Percentiles rank a stretch among this genome's conserved stretches.
Evolutionary conservation across 2,888 invertebrate genomes (phyloP).

Genomic region (Geophilus truncorum): DNA sequence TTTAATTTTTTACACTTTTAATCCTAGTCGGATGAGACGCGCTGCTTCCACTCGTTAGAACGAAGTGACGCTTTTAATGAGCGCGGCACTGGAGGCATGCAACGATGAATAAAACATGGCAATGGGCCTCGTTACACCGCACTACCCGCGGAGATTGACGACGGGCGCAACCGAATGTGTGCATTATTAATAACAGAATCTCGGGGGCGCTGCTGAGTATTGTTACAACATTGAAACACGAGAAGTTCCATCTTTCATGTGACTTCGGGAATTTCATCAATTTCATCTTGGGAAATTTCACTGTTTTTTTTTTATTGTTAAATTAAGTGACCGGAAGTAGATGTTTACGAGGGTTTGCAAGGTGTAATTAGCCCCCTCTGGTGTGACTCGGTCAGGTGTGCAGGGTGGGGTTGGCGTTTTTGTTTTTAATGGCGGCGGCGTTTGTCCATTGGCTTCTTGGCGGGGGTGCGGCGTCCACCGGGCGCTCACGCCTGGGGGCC

Average conservation of each 20-base stretch:
- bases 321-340: not conserved
- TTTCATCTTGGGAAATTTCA: not conserved
- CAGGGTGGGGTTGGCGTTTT: not conserved
- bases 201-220: too few relatives aligned
- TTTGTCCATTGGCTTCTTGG: constrained; percentile 4
- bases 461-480: constrained; percentile 3
- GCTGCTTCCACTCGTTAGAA: not conserved
- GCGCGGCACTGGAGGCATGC: not conserved
- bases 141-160: not conserved
- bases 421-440: constrained; percentile 10
- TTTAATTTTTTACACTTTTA: constrained; percentile 8
- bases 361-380: not conserved
- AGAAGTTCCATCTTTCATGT: too few relatives aligned
- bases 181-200: not conserved
- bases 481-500: not conserved
- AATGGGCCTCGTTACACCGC: not conserved
- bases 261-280: too few relatives aligned
- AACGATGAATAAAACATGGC: constrained; percentile 4
- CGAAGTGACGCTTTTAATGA: not conserved
- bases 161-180: not conserved
- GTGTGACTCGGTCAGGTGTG: not conserved
- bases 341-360: not conserved
- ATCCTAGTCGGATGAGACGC: not conserved
- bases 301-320: not conserved
- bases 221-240: too few relatives aligned